A percentile compares a stretch with the other conserved stretches of the same genome.
Evolutionary conservation across 2,888 invertebrate species (phyloP).

Genomic region (Cyclophora punctaria): DNA sequence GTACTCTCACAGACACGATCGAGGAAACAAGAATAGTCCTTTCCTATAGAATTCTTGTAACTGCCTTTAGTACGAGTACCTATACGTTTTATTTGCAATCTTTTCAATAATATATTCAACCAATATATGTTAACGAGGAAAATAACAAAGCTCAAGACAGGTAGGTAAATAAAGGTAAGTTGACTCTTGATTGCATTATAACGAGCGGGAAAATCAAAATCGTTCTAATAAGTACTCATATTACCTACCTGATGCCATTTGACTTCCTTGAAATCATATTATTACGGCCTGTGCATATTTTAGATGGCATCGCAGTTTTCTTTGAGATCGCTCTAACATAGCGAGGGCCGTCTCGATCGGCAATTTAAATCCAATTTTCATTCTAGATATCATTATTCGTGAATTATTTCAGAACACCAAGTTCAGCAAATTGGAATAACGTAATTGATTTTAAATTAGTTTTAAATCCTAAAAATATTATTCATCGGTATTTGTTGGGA

Average conservation of each 20-base stretch:
- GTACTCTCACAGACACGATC: conserved; percentile 22
- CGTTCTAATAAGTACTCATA: not conserved
- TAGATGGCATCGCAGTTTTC: conserved; percentile 1
- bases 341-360: conserved; percentile 1
- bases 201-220: too few species aligned
- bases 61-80: not conserved
- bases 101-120: not conserved
- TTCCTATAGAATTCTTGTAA: conserved; percentile 35
- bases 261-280: conserved; percentile 5
- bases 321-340: conserved; percentile 1
- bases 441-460: conserved; percentile 4
- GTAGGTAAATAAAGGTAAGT: too few species aligned
- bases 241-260: conserved; percentile 2
- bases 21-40: conserved; percentile 39
- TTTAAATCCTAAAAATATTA: too few species aligned
- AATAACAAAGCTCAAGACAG: too few species aligned
- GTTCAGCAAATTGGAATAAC: conserved; percentile 1
- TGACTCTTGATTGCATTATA: too few species aligned
- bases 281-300: conserved; percentile 5
- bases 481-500: too few species aligned
- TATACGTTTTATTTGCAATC: not conserved
- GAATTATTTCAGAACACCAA: conserved; percentile 10
- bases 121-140: too few species aligned
- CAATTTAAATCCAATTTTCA: conserved; percentile 19
- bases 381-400: conserved; percentile 16